Evolutionary conservation across 2,113 vertebrate species (phyloP).

Genomic region (human (Homo sapiens)): DNA sequence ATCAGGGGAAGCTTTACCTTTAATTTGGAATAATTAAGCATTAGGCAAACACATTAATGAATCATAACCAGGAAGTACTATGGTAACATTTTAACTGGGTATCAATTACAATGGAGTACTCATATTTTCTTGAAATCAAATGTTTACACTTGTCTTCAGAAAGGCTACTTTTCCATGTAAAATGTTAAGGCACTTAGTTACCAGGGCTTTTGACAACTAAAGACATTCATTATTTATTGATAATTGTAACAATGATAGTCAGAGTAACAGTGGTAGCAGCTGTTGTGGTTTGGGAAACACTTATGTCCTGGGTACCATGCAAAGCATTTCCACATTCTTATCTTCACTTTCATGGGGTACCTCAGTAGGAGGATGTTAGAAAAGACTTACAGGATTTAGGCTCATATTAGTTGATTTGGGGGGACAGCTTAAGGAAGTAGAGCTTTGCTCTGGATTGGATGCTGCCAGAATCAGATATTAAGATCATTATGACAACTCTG

Average conservation of each 20-base stretch:
- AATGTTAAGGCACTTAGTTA: background rate
- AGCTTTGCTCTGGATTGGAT: background rate
- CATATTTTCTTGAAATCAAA: constrained; percentile 19
- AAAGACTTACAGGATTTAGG: background rate
- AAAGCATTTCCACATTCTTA: background rate
- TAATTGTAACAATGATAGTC: background rate
- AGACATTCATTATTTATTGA: background rate
- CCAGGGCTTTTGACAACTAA: background rate
- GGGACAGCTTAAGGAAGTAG: background rate
- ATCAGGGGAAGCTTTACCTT: background rate
- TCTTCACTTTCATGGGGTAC: background rate
- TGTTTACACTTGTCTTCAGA: background rate
- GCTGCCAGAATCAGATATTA: background rate
- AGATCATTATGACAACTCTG: background rate
- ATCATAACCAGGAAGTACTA: background rate
- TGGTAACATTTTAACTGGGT: background rate
- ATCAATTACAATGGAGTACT: background rate
- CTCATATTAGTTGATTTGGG: background rate
- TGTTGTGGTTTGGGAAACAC: background rate
- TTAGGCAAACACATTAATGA: background rate
- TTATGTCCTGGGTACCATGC: background rate
- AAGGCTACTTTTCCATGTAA: background rate
- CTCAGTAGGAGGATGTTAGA: background rate
- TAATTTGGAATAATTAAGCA: constrained; percentile 43
- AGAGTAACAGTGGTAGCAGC: background rate